phyloP scores from a whole-genome alignment of 2,888 invertebrate genomes.

The Parthenolecanium corni region DNA sequence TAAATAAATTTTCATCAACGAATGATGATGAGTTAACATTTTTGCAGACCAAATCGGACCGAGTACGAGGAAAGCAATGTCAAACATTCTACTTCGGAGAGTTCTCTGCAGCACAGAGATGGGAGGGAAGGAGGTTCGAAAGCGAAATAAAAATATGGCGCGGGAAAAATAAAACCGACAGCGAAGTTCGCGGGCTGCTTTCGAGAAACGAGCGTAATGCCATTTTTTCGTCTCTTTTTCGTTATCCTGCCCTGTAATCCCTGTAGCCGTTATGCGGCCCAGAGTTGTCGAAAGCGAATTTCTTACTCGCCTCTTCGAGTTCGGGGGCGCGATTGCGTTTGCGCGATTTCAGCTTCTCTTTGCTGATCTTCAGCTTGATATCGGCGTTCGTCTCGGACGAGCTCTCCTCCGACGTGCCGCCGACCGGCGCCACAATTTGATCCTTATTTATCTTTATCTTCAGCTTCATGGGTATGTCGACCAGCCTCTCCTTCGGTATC shows the following conservation, averaged over 20 bases:
- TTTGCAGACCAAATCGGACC: no score
- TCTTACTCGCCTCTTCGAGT: conserved; percentile 14
- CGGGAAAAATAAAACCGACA: neutral
- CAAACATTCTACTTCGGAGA: no score
- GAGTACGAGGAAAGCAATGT: no score
- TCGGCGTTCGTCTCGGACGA: neutral
- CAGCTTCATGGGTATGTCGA: conserved; percentile 22
- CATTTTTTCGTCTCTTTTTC: no score
- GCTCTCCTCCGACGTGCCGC: neutral
- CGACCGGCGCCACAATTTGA: conserved; percentile 1
- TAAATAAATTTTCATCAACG: no score
- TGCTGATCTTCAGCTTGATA: conserved; percentile 21
- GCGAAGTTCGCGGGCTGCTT: neutral
- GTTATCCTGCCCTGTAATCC: neutral
- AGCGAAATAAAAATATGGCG: neutral
- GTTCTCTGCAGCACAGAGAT: no score
- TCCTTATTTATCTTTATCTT: conserved; percentile 28
- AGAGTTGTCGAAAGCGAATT: conserved; percentile 1
- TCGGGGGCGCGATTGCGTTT: conserved; percentile 22
- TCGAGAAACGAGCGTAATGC: neutral
- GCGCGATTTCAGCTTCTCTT: conserved; percentile 19
- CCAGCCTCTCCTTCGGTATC: conserved; percentile 22
- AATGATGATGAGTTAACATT: no score
- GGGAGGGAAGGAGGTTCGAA: neutral
- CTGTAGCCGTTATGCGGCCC: conserved; percentile 5